Percentiles rank a stretch among this genome's conserved stretches.
These are phyloP conservation scores for Sebastes matsubarae DNA, from an alignment of 2,797 vertebrate genomes.

Conservation along the genomic window DNA sequence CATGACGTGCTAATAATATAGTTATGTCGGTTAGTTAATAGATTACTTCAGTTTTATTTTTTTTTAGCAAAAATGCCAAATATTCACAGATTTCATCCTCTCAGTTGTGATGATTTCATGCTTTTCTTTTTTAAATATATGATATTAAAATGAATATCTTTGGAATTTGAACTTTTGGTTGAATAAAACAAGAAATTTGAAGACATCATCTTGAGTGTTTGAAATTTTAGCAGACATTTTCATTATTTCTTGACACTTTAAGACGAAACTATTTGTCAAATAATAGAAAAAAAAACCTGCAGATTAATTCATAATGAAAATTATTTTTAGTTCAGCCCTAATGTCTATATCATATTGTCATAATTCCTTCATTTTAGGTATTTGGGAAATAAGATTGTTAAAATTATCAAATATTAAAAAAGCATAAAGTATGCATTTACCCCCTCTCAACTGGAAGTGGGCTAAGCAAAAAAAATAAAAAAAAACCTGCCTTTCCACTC, in stretches of 20 bases:
- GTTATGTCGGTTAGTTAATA: background rate
- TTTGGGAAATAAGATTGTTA: background rate
- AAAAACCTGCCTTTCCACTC: background rate
- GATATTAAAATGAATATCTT: background rate
- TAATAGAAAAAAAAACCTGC: background rate
- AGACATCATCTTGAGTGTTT: background rate
- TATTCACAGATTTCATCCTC: background rate
- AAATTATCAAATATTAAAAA: background rate
- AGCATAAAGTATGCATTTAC: background rate
- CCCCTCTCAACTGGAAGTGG: background rate
- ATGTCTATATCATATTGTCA: background rate
- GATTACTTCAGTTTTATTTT: background rate
- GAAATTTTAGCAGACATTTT: background rate
- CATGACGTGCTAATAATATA: background rate
- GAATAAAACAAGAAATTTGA: background rate
- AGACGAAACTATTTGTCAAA: background rate
- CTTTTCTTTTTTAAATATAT: background rate
- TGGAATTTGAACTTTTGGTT: background rate
- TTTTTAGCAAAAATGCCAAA: background rate
- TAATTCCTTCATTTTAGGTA: background rate
- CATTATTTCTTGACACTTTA: too few species aligned
- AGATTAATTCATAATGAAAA: background rate
- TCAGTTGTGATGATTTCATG: background rate
- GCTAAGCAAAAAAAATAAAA: too few species aligned
- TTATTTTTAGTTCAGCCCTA: background rate